A percentile compares a stretch with the other conserved stretches of the same genome.
phyloP scores from a whole-genome alignment of 2,888 invertebrate species.

The Diaprepes abbreviatus region DNA sequence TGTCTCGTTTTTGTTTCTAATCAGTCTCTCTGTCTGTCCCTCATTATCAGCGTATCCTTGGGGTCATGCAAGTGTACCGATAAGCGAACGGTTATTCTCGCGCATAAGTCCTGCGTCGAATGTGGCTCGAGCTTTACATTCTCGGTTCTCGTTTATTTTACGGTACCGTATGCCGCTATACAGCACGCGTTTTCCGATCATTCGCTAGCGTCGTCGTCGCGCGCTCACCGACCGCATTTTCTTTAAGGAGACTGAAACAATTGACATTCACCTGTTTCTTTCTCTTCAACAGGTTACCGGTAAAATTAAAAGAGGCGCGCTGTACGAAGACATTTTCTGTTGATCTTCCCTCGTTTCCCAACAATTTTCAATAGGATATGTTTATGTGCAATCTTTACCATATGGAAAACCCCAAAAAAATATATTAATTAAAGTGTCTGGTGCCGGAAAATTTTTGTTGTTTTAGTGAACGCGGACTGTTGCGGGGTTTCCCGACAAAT shows the following conservation, averaged over 20 bases:
- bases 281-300: slow-evolving; percentile 48
- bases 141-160: slow-evolving; percentile 36
- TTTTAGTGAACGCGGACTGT: slow-evolving; percentile 28
- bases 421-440: slow-evolving; percentile 30
- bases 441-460: slow-evolving; percentile 16
- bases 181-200: slow-evolving; percentile 38
- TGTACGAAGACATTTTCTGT: not conserved
- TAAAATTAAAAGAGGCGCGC: slow-evolving; percentile 30
- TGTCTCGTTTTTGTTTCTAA: slow-evolving; percentile 6
- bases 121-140: slow-evolving; percentile 31
- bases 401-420: slow-evolving; percentile 36
- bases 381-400: slow-evolving; percentile 34
- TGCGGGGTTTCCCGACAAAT: slow-evolving; percentile 16
- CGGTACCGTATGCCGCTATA: slow-evolving; percentile 41
- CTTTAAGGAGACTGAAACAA: slow-evolving; percentile 31
- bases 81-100: slow-evolving; percentile 4
- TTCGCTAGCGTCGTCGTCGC: slow-evolving; percentile 28
- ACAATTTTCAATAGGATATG: slow-evolving; percentile 21
- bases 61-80: slow-evolving; percentile 15
- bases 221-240: slow-evolving; percentile 25
- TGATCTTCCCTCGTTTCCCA: slow-evolving; percentile 8
- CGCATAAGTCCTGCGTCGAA: slow-evolving; percentile 42
- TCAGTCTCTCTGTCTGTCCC: slow-evolving; percentile 8
- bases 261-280: slow-evolving; percentile 46
- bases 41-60: slow-evolving; percentile 17